Evolutionary conservation across 2,888 invertebrate species (phyloP), one percentile per base, ranked within the genome.

Genomic region (Bugulina stolonifera): DNA sequence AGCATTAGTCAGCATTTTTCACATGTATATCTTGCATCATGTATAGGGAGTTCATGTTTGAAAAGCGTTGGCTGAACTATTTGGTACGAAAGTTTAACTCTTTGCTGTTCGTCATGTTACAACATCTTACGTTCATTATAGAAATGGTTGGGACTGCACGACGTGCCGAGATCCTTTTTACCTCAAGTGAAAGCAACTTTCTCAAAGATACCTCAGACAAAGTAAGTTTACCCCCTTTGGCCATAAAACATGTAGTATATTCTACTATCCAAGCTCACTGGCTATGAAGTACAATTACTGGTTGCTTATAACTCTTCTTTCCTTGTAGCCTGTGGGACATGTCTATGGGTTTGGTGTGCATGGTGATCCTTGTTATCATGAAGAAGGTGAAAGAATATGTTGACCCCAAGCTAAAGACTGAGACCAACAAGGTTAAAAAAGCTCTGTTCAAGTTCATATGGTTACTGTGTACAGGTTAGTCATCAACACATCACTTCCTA

Each of bases 331-430:
- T 87, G 25, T 88, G 90, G 69, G 94, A 94, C 82, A 88, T 89
- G 10, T 82, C 86, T 0, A 86, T 94, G 79, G 93, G 93, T 14
- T 77, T 91, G 43, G 83, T 86, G 3, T 93, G 93, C 78, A 92
- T 93, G 73, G 81, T 88, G 1, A 84, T 91, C 75, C 86, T 94
- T 54, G 87, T 94, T 74, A n/a, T 2, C 10, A n/a, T 70, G 52
- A 70, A 70, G 52, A 43, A 35, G 10, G 35, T 70, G 5, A 43
- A 71, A 27, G 54, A 71, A 72, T 32, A 23, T 29, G 34, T 52
- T 32, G 71, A 72, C 54, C 23, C 18, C 2, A 54, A 52, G n/a
- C 72, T 69, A 1, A 72, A 72, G 25, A 71, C 32, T 22, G 70
- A 72, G 72, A 10, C 32, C 10, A 10, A 10, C 1, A 29, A 22